phyloP scores from a whole-genome alignment of 2,113 vertebrate genomes.

The Danionella cerebrum region DNA sequence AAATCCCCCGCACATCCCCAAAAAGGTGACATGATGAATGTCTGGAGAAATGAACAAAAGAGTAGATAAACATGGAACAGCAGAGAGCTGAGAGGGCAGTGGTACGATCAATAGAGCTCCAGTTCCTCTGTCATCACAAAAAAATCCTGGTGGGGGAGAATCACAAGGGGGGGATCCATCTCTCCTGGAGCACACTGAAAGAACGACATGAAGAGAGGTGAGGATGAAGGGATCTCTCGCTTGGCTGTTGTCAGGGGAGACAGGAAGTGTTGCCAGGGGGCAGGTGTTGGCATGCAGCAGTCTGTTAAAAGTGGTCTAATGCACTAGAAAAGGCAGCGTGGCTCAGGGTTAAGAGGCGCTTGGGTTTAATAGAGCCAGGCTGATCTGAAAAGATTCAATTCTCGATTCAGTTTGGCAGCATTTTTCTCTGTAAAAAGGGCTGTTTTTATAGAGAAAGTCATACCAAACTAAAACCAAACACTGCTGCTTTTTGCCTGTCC shows the following conservation, averaged over 20 bases:
- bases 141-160: not conserved
- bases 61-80: not conserved
- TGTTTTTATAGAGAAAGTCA: too few species aligned
- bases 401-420: not conserved
- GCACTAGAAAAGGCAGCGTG: not conserved
- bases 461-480: conserved; percentile 20
- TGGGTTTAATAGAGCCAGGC: conserved; percentile 23
- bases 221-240: not conserved
- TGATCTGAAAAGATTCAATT: conserved; percentile 21
- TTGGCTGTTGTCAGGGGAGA: conserved; percentile 9
- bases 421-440: too few species aligned
- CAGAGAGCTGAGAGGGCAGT: conserved; percentile 3
- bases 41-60: not conserved
- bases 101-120: conserved; percentile 10
- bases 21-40: too few species aligned
- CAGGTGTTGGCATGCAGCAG: not conserved
- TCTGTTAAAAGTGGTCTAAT: conserved; percentile 13
- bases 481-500: not conserved
- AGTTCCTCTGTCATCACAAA: conserved; percentile 25
- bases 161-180: not conserved
- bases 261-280: conserved; percentile 1
- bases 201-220: not conserved
- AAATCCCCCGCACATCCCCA: too few species aligned
- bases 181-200: not conserved
- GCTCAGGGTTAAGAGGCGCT: conserved; percentile 5